phyloP scores from a whole-genome alignment of 1,140 invertebrate species.

The Odontomachus brunneus region DNA sequence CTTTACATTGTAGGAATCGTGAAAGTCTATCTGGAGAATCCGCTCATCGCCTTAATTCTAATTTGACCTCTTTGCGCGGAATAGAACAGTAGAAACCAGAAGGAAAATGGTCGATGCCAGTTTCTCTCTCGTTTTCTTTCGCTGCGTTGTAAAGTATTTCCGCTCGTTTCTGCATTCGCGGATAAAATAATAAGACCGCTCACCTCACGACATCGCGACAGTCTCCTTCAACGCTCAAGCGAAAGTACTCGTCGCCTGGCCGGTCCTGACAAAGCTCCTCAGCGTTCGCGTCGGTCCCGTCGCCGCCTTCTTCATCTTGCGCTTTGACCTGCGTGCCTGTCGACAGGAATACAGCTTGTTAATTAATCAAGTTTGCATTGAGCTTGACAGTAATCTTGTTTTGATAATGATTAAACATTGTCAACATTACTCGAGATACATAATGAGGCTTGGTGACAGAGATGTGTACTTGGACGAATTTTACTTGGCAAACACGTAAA shows the following conservation, averaged over 20 bases:
- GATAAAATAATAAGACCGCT: conserved; percentile 64
- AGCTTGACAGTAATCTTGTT: too few relatives aligned
- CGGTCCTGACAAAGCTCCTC: conserved; percentile 94
- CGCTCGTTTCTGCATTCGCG: not conserved
- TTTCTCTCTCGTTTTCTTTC: not conserved
- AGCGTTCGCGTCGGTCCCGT: conserved; percentile 89
- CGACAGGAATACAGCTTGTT: not conserved
- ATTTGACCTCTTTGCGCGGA: too few relatives aligned
- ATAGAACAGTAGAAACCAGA: not conserved
- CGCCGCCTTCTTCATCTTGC: conserved; percentile 89
- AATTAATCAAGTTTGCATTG: not conserved
- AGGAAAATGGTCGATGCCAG: not conserved
- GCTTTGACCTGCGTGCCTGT: conserved; percentile 79
- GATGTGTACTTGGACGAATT: too few relatives aligned
- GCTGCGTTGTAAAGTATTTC: not conserved
- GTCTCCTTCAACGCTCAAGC: conserved; percentile 93
- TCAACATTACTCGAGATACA: too few relatives aligned
- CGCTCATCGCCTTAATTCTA: too few relatives aligned
- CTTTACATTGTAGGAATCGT: too few relatives aligned
- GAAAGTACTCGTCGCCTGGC: conserved; percentile 95
- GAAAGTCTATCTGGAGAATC: too few relatives aligned
- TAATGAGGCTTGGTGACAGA: too few relatives aligned
- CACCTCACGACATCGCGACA: conserved; percentile 97
- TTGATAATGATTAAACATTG: not conserved
- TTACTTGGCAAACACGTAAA: too few relatives aligned